Base-by-base conservation (phyloP, 2,113 vertebrate genomes). In the Mola mola region DNA sequence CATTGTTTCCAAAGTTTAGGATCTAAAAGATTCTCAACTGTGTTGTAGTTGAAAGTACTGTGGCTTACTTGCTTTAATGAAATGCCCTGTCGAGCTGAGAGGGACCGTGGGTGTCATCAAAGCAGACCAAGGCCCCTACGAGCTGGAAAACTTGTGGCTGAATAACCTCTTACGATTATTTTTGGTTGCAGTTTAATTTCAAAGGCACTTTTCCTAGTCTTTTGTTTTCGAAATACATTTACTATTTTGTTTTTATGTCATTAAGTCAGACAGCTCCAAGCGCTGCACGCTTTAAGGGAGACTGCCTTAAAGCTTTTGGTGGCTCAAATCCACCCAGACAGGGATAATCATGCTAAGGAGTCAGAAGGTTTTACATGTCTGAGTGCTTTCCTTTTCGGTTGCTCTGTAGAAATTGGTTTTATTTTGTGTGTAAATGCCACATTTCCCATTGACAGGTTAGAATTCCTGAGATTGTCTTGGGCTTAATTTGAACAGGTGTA, bases 71-170 rank as follows among this genome's bases (percentile, higher is more conserved):
- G 28, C 58, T 68, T 69, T 73, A 63, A 73, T 79, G 50, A 70
- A 56, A 59, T 21, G 43, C 66, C 28, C 41, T 50, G n/a, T 78
- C 11, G 25, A 21, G 42, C 43, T 58, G 61, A 63, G 64, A 65
- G 25, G 49, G 1, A 42, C 40, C 3, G 44, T 67, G 72, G 65
- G 62, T 36, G 65, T 60, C 65, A 58, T 72, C 44, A 71, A 69
- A 83, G 73, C 47, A 36, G 73, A 75, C 42, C 53, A 66, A 63
- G 66, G 26, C 33, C 47, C 25, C 52, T 85, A 75, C 75, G 41
- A 74, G 62, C 52, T 62, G 12, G 50, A 28, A 46, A 53, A 56
- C 57, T 60, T 55, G 37, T 48, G 48, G 48, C 41, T 66, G 38
- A 67, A 55, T 62, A 44, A 57, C 67, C 38, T 41, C 2, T 48